Evolutionary conservation across 2,888 invertebrate genomes (phyloP).

Genomic region (Napeogenes inachia): DNA sequence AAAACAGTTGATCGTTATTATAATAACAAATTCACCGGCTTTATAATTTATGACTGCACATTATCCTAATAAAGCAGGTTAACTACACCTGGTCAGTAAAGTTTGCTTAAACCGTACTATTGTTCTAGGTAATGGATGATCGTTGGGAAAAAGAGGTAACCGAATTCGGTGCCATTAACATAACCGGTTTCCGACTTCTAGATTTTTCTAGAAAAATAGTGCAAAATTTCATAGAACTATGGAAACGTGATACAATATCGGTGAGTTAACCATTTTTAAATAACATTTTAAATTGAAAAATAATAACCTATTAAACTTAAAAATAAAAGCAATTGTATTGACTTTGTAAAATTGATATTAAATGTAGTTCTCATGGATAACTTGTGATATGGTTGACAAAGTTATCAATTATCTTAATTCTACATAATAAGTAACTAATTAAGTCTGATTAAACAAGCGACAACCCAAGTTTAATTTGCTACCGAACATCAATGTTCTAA

Average conservation of each 20-base stretch:
- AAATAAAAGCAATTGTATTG: too few species aligned
- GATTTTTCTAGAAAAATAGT: slow-evolving; percentile 87
- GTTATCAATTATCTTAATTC: too few species aligned
- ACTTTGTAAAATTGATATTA: too few species aligned
- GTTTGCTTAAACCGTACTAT: slow-evolving; percentile 14
- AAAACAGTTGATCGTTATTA: too few species aligned
- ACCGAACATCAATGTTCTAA: slow-evolving; percentile 7
- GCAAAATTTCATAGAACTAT: slow-evolving; percentile 88
- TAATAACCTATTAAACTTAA: background rate
- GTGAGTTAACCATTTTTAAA: slow-evolving; percentile 70
- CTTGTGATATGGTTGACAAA: too few species aligned
- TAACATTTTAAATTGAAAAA: background rate
- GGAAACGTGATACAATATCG: slow-evolving; percentile 90
- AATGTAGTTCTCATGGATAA: too few species aligned
- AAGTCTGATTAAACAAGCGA: too few species aligned
- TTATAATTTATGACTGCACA: too few species aligned
- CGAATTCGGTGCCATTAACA: slow-evolving; percentile 97
- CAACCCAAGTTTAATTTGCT: background rate
- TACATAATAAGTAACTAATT: too few species aligned
- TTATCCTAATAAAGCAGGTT: background rate
- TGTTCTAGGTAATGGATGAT: slow-evolving; percentile 93
- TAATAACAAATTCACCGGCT: too few species aligned
- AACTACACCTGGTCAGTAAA: slow-evolving; percentile 8
- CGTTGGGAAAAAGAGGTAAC: slow-evolving; percentile 93
- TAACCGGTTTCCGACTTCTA: slow-evolving; percentile 96